Percentiles rank a stretch among this genome's conserved stretches.
phyloP scores from a whole-genome alignment of 2,113 vertebrate species.

The Pao palembangensis region DNA sequence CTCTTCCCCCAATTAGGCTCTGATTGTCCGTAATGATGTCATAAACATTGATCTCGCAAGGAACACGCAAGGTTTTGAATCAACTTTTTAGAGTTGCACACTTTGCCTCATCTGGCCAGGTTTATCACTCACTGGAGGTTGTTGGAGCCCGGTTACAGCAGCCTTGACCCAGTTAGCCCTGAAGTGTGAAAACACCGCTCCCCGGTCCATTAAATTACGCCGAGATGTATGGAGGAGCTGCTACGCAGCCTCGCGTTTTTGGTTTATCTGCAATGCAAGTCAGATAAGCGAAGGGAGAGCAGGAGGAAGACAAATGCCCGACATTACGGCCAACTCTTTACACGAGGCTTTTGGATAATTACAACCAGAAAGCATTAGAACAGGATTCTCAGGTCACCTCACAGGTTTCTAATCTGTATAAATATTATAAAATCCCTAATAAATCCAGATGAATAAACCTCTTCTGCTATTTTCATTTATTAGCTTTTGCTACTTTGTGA shows the following conservation, averaged over 20 bases:
- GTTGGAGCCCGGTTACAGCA: conserved; percentile 21
- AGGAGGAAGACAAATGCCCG: conserved; percentile 23
- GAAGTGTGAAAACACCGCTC: conserved; percentile 25
- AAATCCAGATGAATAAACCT: background rate
- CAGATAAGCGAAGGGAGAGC: conserved; percentile 26
- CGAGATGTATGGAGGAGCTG: background rate
- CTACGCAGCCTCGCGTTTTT: conserved; percentile 14
- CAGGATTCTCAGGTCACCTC: no score
- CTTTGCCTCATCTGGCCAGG: conserved; percentile 15
- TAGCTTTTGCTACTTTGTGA: no score
- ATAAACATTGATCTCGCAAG: background rate
- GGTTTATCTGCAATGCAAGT: conserved; percentile 36
- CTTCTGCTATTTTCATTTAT: background rate
- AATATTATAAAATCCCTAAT: no score
- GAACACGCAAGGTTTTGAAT: no score
- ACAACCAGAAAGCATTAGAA: background rate
- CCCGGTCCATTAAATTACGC: conserved; percentile 45
- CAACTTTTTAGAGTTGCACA: background rate
- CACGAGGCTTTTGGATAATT: conserved; percentile 6
- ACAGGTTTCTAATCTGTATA: no score
- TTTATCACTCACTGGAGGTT: conserved; percentile 56
- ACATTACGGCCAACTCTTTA: conserved; percentile 23
- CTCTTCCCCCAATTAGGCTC: background rate
- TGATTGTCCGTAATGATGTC: no score
- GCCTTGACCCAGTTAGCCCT: conserved; percentile 49